These are phyloP conservation scores for Anguilla pacifica DNA, from an alignment of 2,797 vertebrate species.

Conservation along the genomic window DNA sequence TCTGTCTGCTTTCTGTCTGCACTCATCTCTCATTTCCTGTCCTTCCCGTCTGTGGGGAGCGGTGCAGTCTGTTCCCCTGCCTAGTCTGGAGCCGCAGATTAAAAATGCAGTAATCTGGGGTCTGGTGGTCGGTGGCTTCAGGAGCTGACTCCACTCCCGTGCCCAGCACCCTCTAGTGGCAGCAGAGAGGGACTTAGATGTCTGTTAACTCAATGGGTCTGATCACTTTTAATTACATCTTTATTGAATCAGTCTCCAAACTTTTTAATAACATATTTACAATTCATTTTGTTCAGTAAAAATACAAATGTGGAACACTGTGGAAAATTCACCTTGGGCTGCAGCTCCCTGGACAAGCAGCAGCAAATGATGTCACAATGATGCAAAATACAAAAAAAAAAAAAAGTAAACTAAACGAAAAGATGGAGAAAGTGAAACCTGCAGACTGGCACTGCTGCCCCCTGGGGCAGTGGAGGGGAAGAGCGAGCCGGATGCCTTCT, in stretches of 20 bases:
- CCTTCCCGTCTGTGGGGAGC: neutral
- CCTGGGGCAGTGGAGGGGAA: neutral
- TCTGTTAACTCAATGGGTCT: neutral
- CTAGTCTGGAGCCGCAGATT: neutral
- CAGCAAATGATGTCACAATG: conserved; percentile 8
- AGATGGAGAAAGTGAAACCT: neutral
- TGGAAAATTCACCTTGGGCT: conserved; percentile 23
- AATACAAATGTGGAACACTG: conserved; percentile 10
- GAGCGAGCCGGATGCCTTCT: neutral
- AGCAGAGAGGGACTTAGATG: neutral
- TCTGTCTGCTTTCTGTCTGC: neutral
- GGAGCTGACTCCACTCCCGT: neutral
- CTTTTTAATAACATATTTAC: conserved; percentile 13
- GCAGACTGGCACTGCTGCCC: neutral
- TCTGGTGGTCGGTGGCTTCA: neutral
- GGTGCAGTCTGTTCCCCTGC: neutral
- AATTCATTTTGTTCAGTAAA: conserved; percentile 10
- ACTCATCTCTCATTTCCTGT: neutral
- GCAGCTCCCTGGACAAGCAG: neutral
- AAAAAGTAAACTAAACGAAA: neutral
- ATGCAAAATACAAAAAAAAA: neutral
- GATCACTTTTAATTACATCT: conserved; percentile 60
- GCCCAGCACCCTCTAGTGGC: neutral
- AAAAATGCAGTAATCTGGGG: neutral
- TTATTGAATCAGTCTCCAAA: neutral